These are phyloP conservation scores for Lasioglossum calceatum DNA, from an alignment of 2,888 invertebrate species.

Conservation along the genomic window DNA sequence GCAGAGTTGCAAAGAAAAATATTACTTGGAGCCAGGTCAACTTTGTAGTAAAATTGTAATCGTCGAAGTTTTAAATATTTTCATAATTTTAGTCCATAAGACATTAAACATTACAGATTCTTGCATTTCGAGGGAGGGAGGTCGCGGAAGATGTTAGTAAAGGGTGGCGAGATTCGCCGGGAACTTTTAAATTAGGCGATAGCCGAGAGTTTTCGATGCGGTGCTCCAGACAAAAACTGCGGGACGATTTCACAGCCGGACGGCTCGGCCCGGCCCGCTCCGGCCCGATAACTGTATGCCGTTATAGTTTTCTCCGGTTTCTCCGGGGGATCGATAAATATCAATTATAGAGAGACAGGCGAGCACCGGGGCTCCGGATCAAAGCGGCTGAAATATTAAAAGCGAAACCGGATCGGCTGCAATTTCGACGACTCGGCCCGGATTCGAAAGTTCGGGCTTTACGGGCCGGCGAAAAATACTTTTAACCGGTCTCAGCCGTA, in stretches of 20 bases:
- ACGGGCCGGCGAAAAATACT: not conserved
- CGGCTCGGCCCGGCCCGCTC: conserved; percentile 30
- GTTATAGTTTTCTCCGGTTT: conserved; percentile 45
- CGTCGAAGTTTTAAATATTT: no score
- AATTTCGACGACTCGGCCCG: conserved; percentile 8
- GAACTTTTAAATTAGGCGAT: conserved; percentile 79
- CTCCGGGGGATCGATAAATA: conserved; percentile 57
- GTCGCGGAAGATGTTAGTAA: not conserved
- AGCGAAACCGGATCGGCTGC: conserved; percentile 31
- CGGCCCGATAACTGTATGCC: conserved; percentile 55
- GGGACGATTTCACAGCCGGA: conserved; percentile 30
- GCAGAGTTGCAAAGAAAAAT: no score
- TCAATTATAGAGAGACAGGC: conserved; percentile 46
- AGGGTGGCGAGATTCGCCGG: conserved; percentile 67
- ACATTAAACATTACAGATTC: no score
- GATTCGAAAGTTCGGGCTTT: conserved; percentile 4
- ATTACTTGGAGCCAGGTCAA: no score
- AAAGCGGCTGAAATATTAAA: conserved; percentile 62
- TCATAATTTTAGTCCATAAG: no score
- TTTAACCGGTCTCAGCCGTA: not conserved
- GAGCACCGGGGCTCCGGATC: conserved; percentile 37
- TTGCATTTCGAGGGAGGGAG: not conserved
- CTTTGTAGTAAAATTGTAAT: no score
- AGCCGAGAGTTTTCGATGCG: conserved; percentile 60
- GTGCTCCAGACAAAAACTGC: conserved; percentile 62